A percentile compares a stretch with the other conserved stretches of the same genome.
Evolutionary conservation across 1,140 invertebrate genomes (phyloP).

Genomic region (Nebria ingens): DNA sequence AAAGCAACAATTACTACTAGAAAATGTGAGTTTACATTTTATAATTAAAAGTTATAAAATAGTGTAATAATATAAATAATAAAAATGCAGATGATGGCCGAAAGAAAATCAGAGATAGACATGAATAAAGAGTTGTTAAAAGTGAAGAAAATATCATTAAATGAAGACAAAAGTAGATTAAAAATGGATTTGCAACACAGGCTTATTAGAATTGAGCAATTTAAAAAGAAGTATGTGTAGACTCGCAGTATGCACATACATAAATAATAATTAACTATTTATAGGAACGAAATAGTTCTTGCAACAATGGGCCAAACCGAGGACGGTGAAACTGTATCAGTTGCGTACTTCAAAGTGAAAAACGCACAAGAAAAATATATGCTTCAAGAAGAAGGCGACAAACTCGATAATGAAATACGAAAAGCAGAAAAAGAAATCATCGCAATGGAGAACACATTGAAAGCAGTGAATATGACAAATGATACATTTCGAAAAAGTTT

Average conservation of each 20-base stretch:
- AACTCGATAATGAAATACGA: conserved; percentile 52
- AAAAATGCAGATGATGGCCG: conserved; percentile 44
- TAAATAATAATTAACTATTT: background rate
- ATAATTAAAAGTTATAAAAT: background rate
- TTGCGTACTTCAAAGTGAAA: conserved; percentile 57
- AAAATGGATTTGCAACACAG: conserved; percentile 42
- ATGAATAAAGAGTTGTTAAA: conserved; percentile 45
- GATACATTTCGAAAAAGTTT: conserved; percentile 46
- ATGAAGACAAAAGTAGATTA: conserved; percentile 47
- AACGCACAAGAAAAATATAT: conserved; percentile 55
- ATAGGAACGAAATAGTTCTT: conserved; percentile 24
- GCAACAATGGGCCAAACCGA: conserved; percentile 43
- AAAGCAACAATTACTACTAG: conserved; percentile 45
- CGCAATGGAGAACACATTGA: conserved; percentile 63
- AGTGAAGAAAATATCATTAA: conserved; percentile 42
- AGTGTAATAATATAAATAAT: conserved; percentile 6
- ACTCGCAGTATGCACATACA: conserved; percentile 32
- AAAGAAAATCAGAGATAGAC: conserved; percentile 49
- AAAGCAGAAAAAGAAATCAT: conserved; percentile 58
- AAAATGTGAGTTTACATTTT: conserved; percentile 33
- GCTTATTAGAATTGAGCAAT: conserved; percentile 46
- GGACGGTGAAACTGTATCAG: conserved; percentile 45
- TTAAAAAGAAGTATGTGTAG: conserved; percentile 44
- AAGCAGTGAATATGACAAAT: conserved; percentile 55
- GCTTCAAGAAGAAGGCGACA: conserved; percentile 56